These are phyloP conservation scores for Rhabdornis inornatus DNA, from an alignment of 2,113 vertebrate genomes.

Conservation along the genomic window DNA sequence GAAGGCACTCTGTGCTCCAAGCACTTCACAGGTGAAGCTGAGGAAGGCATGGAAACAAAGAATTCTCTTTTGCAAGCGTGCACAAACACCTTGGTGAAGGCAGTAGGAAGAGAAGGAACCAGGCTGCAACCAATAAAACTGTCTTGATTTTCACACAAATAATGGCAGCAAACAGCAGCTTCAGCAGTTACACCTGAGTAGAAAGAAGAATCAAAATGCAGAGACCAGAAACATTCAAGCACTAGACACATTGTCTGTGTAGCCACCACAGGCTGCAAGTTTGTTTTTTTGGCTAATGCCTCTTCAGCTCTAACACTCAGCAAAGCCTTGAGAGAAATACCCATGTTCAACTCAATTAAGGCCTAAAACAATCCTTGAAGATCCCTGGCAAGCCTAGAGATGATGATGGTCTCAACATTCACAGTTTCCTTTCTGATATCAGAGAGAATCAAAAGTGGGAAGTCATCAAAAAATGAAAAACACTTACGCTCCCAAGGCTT, in stretches of 20 bases:
- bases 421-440: background rate
- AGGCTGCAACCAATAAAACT: background rate
- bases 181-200: background rate
- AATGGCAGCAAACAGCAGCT: background rate
- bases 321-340: background rate
- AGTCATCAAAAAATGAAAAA: background rate
- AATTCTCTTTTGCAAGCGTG: background rate
- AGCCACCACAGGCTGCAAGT: background rate
- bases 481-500: background rate
- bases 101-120: background rate
- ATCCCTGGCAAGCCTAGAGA: background rate
- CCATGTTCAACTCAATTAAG: background rate
- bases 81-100: background rate
- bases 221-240: background rate
- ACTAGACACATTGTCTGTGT: background rate
- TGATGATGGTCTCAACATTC: background rate
- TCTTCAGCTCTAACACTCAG: background rate
- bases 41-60: rapidly evolving
- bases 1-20: background rate
- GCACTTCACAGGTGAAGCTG: background rate
- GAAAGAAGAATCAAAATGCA: background rate
- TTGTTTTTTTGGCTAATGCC: background rate
- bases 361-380: background rate
- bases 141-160: background rate
- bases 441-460: background rate